Evolutionary conservation across 2,888 invertebrate species (phyloP), one percentile per base, ranked within the genome.

Genomic region (Pseudanteris insignis): DNA sequence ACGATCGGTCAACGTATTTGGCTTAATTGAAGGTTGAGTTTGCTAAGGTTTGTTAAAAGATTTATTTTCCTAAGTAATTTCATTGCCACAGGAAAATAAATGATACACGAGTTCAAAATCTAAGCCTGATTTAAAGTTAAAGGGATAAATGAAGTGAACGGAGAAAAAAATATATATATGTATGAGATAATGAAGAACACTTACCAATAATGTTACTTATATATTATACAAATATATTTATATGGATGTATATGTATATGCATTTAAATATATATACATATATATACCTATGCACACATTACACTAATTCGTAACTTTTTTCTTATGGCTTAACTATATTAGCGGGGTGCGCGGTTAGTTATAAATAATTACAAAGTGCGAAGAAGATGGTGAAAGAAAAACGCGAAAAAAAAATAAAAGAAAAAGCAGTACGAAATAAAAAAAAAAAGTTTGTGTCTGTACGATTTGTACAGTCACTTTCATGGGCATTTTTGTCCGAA

Each of bases 241-340:
- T 40, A 48, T 60, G 53, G n/a, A n/a, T n/a, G n/a, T n/a, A n/a
- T n/a, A n/a, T n/a, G n/a, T n/a, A n/a, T n/a, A n/a, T n/a, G n/a
- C n/a, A n/a, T n/a, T n/a, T n/a, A n/a, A n/a, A n/a, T n/a, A n/a
- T n/a, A n/a, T n/a, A n/a, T n/a, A n/a, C n/a, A n/a, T 59, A 44
- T 59, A 34, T 50, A 58, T 50, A 24, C n/a, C 6, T 18, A 18
- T 30, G 51, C 41, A 59, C 41, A 53, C 36, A 51, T 25, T 15
- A 59, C 37, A 48, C 60, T 53, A 60, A 60, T 43, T 60, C 43
- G 48, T 60, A 60, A 60, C 36, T 60, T 60, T n/a, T n/a, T n/a
- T 60, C 48, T 53, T 60, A 60, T 53, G 43, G 53, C 60, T 48
- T 60, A 36, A 60, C 43, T 60, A 53, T 59, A 41, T 53, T 53